Evolutionary conservation across 2,888 invertebrate species (phyloP).

Genomic region (Barypeithes pellucidus): DNA sequence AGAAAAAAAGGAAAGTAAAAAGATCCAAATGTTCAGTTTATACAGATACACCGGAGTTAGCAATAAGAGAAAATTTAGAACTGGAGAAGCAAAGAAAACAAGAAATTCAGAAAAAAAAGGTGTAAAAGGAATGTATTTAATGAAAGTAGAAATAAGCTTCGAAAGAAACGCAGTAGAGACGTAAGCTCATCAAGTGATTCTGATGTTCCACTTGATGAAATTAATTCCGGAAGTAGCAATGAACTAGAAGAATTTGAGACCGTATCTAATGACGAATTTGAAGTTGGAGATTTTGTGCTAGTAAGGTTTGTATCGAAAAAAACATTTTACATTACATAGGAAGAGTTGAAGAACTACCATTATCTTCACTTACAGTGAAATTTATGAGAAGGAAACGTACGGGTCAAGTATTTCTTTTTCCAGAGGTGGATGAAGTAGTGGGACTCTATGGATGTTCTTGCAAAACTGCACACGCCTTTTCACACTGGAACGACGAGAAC

Average conservation of each 20-base stretch:
- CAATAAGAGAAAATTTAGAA: slow-evolving; percentile 29
- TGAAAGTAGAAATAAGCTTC: slow-evolving; percentile 3
- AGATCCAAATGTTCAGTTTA: slow-evolving; percentile 25
- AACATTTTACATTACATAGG: slow-evolving; percentile 32
- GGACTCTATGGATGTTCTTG: slow-evolving; percentile 15
- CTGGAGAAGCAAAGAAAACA: not conserved
- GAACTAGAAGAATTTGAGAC: slow-evolving; percentile 32
- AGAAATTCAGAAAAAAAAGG: slow-evolving; percentile 1
- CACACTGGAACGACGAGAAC: slow-evolving; percentile 36
- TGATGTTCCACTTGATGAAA: slow-evolving; percentile 38
- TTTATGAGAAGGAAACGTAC: slow-evolving; percentile 31
- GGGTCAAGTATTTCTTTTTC: slow-evolving; percentile 22
- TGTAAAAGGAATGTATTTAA: slow-evolving; percentile 3
- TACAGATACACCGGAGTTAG: slow-evolving; percentile 27
- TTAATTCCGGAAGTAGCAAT: slow-evolving; percentile 37
- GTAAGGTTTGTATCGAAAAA: slow-evolving; percentile 34
- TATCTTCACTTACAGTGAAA: slow-evolving; percentile 19
- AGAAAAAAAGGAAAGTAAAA: slow-evolving; percentile 1
- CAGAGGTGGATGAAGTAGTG: slow-evolving; percentile 12
- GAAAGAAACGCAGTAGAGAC: not conserved
- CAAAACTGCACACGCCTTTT: slow-evolving; percentile 13
- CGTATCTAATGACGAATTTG: slow-evolving; percentile 29
- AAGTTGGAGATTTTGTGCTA: slow-evolving; percentile 37
- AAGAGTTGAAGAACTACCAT: slow-evolving; percentile 22
- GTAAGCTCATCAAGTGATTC: slow-evolving; percentile 13